phyloP scores from a whole-genome alignment of 2,888 invertebrate genomes.

The Platycnemis pennipes region DNA sequence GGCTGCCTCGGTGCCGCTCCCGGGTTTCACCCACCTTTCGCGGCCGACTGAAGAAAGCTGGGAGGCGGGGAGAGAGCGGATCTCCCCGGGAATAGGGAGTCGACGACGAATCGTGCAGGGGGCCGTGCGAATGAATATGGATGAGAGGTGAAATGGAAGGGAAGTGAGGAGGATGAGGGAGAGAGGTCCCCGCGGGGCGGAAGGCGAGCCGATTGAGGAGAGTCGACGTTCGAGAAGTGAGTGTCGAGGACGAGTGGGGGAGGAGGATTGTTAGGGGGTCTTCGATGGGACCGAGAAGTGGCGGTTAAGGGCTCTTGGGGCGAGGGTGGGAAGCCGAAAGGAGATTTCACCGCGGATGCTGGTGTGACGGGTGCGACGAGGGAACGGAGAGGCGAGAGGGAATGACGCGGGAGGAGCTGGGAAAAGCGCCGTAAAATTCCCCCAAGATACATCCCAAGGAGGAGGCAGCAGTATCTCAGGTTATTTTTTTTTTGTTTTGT shows the following conservation, averaged over 20 bases:
- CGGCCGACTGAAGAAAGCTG: too few species aligned
- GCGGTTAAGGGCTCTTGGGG: too few species aligned
- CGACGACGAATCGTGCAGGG: not conserved
- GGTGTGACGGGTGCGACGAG: not conserved
- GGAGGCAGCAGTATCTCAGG: not conserved
- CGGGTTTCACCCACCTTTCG: too few species aligned
- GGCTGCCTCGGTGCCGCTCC: too few species aligned
- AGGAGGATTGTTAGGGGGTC: not conserved
- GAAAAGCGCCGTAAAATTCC: not conserved
- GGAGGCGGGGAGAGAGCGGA: too few species aligned
- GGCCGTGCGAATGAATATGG: constrained; percentile 37
- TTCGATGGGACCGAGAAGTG: too few species aligned
- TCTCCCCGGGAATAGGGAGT: not conserved
- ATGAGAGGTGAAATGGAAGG: constrained; percentile 34
- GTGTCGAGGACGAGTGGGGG: not conserved
- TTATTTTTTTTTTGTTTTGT: not conserved
- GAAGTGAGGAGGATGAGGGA: not conserved
- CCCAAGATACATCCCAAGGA: not conserved
- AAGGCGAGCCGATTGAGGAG: not conserved
- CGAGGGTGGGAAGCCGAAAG: not conserved
- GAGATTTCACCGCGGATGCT: not conserved
- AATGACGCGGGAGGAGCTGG: not conserved
- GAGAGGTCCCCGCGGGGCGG: not conserved
- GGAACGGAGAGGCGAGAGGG: not conserved
- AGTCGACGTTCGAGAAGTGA: not conserved